Base-by-base conservation (phyloP, 2,797 vertebrate genomes). In the Propithecus perrieri region DNA sequence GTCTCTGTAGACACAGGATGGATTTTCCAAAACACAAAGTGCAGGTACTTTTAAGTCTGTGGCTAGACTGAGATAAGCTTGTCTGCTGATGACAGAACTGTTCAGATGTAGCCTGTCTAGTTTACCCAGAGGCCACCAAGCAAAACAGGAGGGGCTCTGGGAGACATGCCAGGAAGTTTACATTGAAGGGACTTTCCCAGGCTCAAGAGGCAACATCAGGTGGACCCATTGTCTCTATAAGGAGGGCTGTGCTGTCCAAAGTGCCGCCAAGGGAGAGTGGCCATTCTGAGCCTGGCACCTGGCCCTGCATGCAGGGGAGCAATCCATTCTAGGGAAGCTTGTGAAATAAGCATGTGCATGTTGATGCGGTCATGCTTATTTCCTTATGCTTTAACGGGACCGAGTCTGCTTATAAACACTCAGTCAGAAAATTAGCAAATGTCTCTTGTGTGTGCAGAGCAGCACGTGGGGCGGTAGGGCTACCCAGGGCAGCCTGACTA, bases 51-150 rank as follows among this genome's bases (percentile, higher is more conserved):
- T 87, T 89, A 97, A 95, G 93, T 97, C 97, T 65, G 20, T 65
- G 96, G 93, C 97, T 96, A 98, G 96, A 98, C 97, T 94, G 80
- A 97, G 89, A 97, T 97, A 97, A 97, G 95, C 95, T 95, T 76
- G 93, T 95, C 96, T 96, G 76, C 48, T 57, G 83, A 18, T 85
- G 95, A 91, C 4, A 30, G 71, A 75, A 38, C 75, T 95, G 85
- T 94, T 94, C 93, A 95, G 92, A 96, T 50, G 30, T 41, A 92
- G 72, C 53, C 13, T 76, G 85, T 97, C 94, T 90, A 30, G 83
- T 95, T 95, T 93, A 94, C 33, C 41, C 91, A 67, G 93, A 75
- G 90, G 96, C 89, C 95, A 95, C 46, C n/a, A 79, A 94, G 71
- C 38, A 93, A 79, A 94, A 30, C 57, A 59, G 22, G 78, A 96